These are phyloP conservation scores for Oryzias javanicus DNA, from an alignment of 2,113 vertebrate genomes.

Conservation along the genomic window DNA sequence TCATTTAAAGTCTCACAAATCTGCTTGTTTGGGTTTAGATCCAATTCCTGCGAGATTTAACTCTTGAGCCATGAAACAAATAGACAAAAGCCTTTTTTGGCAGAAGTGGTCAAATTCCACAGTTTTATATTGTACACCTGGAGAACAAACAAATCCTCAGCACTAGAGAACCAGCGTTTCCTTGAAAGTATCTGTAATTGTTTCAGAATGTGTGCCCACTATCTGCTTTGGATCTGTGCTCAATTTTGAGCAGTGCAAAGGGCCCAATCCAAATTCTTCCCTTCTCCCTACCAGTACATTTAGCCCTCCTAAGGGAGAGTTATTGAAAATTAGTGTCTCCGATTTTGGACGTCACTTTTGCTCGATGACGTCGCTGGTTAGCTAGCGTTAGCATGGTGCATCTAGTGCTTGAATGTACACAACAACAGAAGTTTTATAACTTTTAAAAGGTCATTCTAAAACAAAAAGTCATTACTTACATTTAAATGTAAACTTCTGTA, in stretches of 20 bases:
- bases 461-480: no score
- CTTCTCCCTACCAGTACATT: no score
- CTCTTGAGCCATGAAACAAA: conserved; percentile 2
- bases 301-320: no score
- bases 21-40: not conserved
- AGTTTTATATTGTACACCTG: not conserved
- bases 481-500: no score
- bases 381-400: no score
- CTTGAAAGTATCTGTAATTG: conserved; percentile 13
- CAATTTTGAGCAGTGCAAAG: conserved; percentile 37
- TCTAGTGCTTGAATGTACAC: no score
- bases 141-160: conserved; percentile 17
- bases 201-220: conserved; percentile 24
- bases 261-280: no score
- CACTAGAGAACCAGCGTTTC: conserved; percentile 45
- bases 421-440: no score
- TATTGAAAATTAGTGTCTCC: no score
- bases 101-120: conserved; percentile 1
- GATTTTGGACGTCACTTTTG: no score
- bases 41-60: not conserved
- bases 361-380: no score
- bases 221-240: conserved; percentile 58
- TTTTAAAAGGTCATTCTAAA: no score
- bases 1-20: not conserved
- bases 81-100: not conserved